Base-by-base conservation (phyloP, 1,140 invertebrate genomes). In the Drosophila sproati region DNA sequence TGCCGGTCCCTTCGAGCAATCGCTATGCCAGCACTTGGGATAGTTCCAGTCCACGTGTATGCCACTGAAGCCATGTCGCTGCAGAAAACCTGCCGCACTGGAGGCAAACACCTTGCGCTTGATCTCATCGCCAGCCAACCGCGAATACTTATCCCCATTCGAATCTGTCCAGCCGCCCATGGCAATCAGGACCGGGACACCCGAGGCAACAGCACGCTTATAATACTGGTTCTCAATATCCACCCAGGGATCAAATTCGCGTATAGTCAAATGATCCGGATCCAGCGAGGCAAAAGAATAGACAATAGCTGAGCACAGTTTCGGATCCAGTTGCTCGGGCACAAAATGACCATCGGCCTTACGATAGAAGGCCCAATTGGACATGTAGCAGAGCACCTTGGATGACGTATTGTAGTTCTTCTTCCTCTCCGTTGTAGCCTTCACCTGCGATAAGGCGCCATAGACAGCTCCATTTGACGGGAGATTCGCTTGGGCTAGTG, bases 91-190 rank as follows among this genome's bases (percentile, higher is more conserved):
- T 0, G 96, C 93, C 1, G 95, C 93, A 35, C 95, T 94, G 0
- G 95, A 93, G 2, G 96, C 94, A 76, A 97, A 98, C 63, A 95
- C 95, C 48, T 95, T 93, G n/a, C 96, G 94, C 7, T 94, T 92
- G 3, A 93, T 93, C 3, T 94, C 93, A 62, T 95, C 95, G 37
- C 94, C 94, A 0, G 97, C 96, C 10, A 97, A 88, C 52, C 95
- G 94, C 0, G 96, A 97, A 87, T 97, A 98, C 91, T 98, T 98
- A 80, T 96, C 95, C 0, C 96, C 96, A 2, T 95, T 94, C 4
- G 97, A 98, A 86, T 98, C 97, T 0, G 97, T 97, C 97, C 97
- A 98, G 0, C 97, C 97, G n/a, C 97, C 97, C 41, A 98, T 88
- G 3, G 96, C 96, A 12, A 98, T 88, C 2, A 98, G 76, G 0